phyloP scores from a whole-genome alignment of 53 echinoderm and acorn worm genomes.

The Actinopyga echinites region DNA sequence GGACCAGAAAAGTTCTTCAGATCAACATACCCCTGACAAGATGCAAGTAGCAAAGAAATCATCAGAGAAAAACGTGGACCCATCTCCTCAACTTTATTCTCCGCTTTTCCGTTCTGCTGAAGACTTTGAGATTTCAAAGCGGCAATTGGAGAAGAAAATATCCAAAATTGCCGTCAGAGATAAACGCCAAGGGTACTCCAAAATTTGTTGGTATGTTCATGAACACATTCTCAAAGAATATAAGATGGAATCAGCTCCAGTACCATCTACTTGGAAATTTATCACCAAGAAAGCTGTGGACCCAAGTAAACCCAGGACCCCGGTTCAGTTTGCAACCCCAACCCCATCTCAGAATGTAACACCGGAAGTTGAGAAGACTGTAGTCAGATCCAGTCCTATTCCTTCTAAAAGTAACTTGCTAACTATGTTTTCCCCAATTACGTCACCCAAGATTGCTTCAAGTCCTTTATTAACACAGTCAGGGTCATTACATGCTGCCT shows the following conservation, averaged over 20 bases:
- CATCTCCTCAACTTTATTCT: not conserved
- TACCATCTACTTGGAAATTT: slow-evolving; percentile 71
- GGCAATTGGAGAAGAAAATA: slow-evolving; percentile 88
- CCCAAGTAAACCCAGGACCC: not conserved
- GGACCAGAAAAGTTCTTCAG: not conserved
- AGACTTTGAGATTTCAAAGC: slow-evolving; percentile 79
- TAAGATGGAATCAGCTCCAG: slow-evolving; percentile 65
- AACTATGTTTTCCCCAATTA: not conserved
- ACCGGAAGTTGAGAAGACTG: not conserved
- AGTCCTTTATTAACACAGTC: not conserved
- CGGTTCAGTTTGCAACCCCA: not conserved
- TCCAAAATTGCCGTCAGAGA: slow-evolving; percentile 79
- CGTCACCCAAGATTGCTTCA: not conserved
- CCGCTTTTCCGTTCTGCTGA: slow-evolving; percentile 13
- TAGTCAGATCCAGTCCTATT: not conserved
- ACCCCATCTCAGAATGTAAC: not conserved
- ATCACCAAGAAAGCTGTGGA: slow-evolving; percentile 10
- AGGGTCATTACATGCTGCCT: not conserved
- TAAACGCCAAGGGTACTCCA: slow-evolving; percentile 61
- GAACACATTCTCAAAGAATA: slow-evolving; percentile 66
- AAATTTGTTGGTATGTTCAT: slow-evolving; percentile 98
- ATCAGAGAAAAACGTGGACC: not conserved
- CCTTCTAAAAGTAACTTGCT: slow-evolving; percentile 1
- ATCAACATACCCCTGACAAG: not conserved
- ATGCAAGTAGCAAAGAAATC: not conserved